Evolutionary conservation across 2,797 vertebrate genomes (phyloP).

Genomic region (Siniperca obscura): DNA sequence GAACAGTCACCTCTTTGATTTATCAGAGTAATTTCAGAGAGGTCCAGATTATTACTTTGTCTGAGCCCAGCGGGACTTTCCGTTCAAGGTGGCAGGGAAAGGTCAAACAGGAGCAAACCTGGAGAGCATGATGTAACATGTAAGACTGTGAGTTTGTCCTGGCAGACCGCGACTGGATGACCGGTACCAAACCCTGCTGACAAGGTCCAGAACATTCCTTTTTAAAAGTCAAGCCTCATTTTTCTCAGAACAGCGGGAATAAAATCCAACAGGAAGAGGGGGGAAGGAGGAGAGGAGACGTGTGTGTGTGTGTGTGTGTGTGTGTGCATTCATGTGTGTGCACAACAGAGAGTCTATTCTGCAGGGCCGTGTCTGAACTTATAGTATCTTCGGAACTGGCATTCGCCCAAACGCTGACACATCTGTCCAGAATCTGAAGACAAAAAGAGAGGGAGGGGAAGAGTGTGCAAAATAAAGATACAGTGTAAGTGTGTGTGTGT

Average conservation of each 20-base stretch:
- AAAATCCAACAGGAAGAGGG: slow-evolving; percentile 65
- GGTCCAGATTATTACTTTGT: slow-evolving; percentile 42
- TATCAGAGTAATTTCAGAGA: slow-evolving; percentile 22
- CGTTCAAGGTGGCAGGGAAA: slow-evolving; percentile 48
- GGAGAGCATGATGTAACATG: slow-evolving; percentile 54
- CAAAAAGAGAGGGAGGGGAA: slow-evolving; percentile 31
- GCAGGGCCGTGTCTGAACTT: slow-evolving; percentile 54
- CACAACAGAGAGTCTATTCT: slow-evolving; percentile 37
- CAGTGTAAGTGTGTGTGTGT: background rate
- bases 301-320: slow-evolving; percentile 21
- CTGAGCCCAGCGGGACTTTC: slow-evolving; percentile 42
- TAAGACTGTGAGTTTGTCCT: slow-evolving; percentile 36
- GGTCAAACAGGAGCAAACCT: slow-evolving; percentile 65
- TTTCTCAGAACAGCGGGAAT: slow-evolving; percentile 73
- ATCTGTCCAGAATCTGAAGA: slow-evolving; percentile 68
- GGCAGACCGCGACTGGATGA: slow-evolving; percentile 29
- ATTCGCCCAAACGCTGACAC: slow-evolving; percentile 60
- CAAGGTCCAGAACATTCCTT: slow-evolving; percentile 71
- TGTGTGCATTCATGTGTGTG: slow-evolving; percentile 8
- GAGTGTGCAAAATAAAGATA: slow-evolving; percentile 28
- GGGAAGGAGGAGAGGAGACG: background rate
- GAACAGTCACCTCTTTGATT: slow-evolving; percentile 13
- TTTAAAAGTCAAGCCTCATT: slow-evolving; percentile 66
- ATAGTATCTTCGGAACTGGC: slow-evolving; percentile 68
- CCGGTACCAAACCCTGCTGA: slow-evolving; percentile 69